Conservation (phyloP, 2,113 vertebrate genomes). For the Hippoglossus stenolepis region DNA sequence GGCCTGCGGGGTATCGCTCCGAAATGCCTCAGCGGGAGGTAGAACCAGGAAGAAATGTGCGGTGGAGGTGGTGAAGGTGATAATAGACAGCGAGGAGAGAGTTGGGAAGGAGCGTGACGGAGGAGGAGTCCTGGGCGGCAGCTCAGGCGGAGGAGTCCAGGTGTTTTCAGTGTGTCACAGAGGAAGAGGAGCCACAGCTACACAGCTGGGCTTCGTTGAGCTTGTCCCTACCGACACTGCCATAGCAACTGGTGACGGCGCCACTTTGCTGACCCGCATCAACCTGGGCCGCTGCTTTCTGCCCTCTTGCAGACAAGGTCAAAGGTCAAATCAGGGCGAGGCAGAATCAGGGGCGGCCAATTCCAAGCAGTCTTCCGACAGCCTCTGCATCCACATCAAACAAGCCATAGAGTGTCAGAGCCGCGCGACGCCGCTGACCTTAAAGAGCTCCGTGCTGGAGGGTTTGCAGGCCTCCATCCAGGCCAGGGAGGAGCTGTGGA, state of each 20-base stretch:
- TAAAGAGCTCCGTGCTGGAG: constrained; percentile 89
- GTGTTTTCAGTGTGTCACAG: constrained; percentile 90
- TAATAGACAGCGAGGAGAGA: constrained; percentile 80
- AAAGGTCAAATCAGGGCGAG: constrained; percentile 71
- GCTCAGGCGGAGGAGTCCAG: constrained; percentile 71
- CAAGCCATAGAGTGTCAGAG: constrained; percentile 86
- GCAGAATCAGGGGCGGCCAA: constrained; percentile 19
- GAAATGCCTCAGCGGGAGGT: constrained; percentile 64
- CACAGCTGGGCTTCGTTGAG: constrained; percentile 88
- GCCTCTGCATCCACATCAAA: constrained; percentile 90
- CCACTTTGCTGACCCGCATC: constrained; percentile 86
- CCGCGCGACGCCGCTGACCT: constrained; percentile 85
- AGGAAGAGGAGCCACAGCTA: constrained; percentile 77
- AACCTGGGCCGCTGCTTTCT: constrained; percentile 90
- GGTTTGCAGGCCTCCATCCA: constrained; percentile 79
- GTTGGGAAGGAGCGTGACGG: constrained; percentile 51
- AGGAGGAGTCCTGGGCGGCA: constrained; percentile 58
- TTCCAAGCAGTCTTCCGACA: constrained; percentile 68
- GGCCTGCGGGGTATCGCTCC: constrained; percentile 89
- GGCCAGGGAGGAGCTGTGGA: constrained; percentile 89
- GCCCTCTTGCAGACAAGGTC: constrained; percentile 81
- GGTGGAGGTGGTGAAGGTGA: constrained; percentile 85
- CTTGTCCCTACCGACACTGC: constrained; percentile 87
- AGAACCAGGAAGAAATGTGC: constrained; percentile 68
- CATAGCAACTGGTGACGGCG: constrained; percentile 85